phyloP scores from a whole-genome alignment of 2,113 vertebrate species.

The Scomber japonicus region DNA sequence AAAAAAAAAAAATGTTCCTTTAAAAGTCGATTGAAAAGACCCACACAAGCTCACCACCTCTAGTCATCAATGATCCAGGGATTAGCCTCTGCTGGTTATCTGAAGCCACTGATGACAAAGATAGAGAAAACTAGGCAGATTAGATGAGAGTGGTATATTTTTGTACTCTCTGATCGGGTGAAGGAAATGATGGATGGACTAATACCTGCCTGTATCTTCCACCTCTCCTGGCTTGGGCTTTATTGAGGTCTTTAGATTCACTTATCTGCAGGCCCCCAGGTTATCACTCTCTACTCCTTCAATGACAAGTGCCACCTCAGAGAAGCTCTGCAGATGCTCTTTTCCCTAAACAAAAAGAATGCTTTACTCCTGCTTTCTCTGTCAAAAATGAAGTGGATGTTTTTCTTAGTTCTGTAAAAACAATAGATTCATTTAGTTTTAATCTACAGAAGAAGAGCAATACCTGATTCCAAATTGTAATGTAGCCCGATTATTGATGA shows the following conservation, averaged over 20 bases:
- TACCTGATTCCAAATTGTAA: conserved; percentile 27
- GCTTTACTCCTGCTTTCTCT: background rate
- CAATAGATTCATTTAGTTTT: background rate
- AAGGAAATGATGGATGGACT: conserved; percentile 78
- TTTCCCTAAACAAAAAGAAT: conserved; percentile 59
- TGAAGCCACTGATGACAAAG: conserved; percentile 71
- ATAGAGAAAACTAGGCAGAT: conserved; percentile 71
- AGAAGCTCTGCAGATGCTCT: conserved; percentile 53
- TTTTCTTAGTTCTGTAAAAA: conserved; percentile 13
- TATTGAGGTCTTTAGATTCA: conserved; percentile 82
- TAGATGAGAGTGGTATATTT: conserved; percentile 81
- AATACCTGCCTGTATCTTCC: conserved; percentile 73
- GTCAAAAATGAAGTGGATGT: background rate
- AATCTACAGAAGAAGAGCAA: background rate
- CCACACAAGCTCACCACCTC: conserved; percentile 19
- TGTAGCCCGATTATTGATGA: conserved; percentile 1
- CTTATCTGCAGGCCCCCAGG: conserved; percentile 72
- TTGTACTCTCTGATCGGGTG: conserved; percentile 75
- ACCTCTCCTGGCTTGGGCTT: conserved; percentile 61
- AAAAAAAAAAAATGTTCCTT: background rate
- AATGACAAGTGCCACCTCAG: conserved; percentile 70
- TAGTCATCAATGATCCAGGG: conserved; percentile 53
- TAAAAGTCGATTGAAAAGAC: background rate
- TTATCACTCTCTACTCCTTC: conserved; percentile 67
- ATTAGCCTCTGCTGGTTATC: conserved; percentile 68